Percentiles rank a stretch among this genome's conserved stretches.
Evolutionary conservation across 2,797 vertebrate genomes (phyloP).

Genomic region (Oryzias dopingdopingensis): DNA sequence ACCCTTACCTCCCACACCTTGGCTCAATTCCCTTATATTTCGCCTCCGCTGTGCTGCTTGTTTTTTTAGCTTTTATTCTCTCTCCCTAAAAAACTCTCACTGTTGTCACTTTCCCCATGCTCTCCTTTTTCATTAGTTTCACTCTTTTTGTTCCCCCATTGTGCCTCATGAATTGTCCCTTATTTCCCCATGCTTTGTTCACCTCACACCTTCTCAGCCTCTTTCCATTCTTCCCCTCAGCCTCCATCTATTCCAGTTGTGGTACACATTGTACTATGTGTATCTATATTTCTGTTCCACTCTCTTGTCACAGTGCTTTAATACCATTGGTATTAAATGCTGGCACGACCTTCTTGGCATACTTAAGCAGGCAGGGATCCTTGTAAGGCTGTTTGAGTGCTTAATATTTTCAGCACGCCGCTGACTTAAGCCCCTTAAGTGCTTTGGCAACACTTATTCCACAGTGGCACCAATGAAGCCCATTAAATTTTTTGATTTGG

Average conservation of each 20-base stretch:
- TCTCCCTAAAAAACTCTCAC: slow-evolving; percentile 12
- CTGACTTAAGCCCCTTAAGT: slow-evolving; percentile 83
- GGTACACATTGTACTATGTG: slow-evolving; percentile 41
- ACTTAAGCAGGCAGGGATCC: slow-evolving; percentile 72
- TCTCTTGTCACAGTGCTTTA: slow-evolving; percentile 57
- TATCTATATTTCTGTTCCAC: slow-evolving; percentile 56
- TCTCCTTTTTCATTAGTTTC: slow-evolving; percentile 3
- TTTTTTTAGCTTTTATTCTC: slow-evolving; percentile 16
- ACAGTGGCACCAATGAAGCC: slow-evolving; percentile 78
- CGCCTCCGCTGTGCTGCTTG: slow-evolving; percentile 21
- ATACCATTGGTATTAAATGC: slow-evolving; percentile 73
- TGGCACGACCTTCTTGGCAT: slow-evolving; percentile 67
- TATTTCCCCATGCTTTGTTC: slow-evolving; percentile 10
- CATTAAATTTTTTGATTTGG: slow-evolving; percentile 79
- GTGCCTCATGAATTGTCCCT: slow-evolving; percentile 2
- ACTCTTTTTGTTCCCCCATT: slow-evolving; percentile 10
- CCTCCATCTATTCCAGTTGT: slow-evolving; percentile 32
- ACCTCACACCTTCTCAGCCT: slow-evolving; percentile 4
- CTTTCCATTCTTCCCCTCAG: slow-evolving; percentile 7
- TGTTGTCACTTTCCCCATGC: slow-evolving; percentile 5
- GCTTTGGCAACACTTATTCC: slow-evolving; percentile 84
- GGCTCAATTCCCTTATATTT: slow-evolving; percentile 50
- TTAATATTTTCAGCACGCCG: slow-evolving; percentile 81
- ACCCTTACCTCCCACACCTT: slow-evolving; percentile 69
- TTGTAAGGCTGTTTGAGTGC: slow-evolving; percentile 72